Evolutionary conservation across 2,113 vertebrate species (phyloP).

Genomic region (Myiagra hebetior): DNA sequence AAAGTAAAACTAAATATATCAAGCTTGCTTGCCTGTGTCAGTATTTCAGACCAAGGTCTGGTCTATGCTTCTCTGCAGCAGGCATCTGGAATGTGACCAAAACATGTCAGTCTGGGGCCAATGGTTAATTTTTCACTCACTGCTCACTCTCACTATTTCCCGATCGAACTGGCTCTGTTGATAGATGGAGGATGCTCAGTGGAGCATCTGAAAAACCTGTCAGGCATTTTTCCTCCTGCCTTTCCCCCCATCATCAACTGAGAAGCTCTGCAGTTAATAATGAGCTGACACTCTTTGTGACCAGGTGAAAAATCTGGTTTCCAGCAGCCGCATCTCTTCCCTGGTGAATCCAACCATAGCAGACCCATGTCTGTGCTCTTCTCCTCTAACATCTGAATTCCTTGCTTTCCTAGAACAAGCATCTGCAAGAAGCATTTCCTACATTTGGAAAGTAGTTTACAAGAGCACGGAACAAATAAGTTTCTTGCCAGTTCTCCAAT

Average conservation of each 20-base stretch:
- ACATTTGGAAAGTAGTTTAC: neutral
- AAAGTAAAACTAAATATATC: neutral
- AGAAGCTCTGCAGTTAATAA: neutral
- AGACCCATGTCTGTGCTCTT: neutral
- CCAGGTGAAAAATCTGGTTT: neutral
- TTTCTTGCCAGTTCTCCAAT: neutral
- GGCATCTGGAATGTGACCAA: neutral
- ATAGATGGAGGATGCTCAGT: neutral
- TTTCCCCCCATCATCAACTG: neutral
- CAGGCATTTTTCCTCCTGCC: neutral
- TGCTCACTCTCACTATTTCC: neutral
- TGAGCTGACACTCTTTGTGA: neutral
- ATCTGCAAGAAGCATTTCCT: neutral
- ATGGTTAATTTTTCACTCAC: neutral
- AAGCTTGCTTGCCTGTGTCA: neutral
- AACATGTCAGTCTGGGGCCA: neutral
- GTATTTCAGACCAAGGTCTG: neutral
- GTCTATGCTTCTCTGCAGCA: neutral
- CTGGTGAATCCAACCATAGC: neutral
- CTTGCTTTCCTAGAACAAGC: neutral
- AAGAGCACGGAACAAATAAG: neutral
- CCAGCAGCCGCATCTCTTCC: neutral
- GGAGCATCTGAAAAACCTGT: neutral
- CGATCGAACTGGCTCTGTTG: rapidly evolving
- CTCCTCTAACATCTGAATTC: neutral